Evolutionary conservation across 2,797 vertebrate genomes (phyloP).

Genomic region (Denticeps clupeoides): DNA sequence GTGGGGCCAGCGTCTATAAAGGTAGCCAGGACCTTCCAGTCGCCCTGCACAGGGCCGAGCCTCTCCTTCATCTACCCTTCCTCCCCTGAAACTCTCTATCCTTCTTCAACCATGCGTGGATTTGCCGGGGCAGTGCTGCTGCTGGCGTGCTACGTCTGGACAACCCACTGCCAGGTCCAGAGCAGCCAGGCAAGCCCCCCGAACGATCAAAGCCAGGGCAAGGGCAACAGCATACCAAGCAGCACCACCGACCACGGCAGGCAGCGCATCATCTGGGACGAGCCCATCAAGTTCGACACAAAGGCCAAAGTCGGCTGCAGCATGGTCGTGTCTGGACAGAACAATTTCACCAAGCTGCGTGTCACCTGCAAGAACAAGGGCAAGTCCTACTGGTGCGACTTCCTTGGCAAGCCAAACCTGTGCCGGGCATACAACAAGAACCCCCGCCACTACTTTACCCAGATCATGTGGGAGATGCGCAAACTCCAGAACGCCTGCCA

Average conservation of each 20-base stretch:
- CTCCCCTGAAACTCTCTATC: slow-evolving; percentile 8
- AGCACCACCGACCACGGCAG: not conserved
- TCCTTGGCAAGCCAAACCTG: slow-evolving; percentile 55
- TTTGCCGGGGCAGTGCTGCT: slow-evolving; percentile 34
- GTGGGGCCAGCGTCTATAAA: slow-evolving; percentile 54
- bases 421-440: slow-evolving; percentile 69
- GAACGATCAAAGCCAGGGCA: too few species aligned
- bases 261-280: slow-evolving; percentile 47
- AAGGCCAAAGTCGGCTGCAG: slow-evolving; percentile 64
- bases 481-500: slow-evolving; percentile 66
- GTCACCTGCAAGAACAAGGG: slow-evolving; percentile 62
- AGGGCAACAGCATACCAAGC: slow-evolving; percentile 30
- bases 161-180: slow-evolving; percentile 48
- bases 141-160: slow-evolving; percentile 40
- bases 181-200: slow-evolving; percentile 32
- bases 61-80: slow-evolving; percentile 5
- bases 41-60: slow-evolving; percentile 26
- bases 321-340: slow-evolving; percentile 50
- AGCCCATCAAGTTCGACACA: slow-evolving; percentile 67
- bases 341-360: slow-evolving; percentile 58
- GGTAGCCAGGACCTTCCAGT: slow-evolving; percentile 2
- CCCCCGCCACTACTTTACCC: slow-evolving; percentile 71
- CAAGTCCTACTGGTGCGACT: slow-evolving; percentile 63
- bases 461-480: slow-evolving; percentile 63
- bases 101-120: slow-evolving; percentile 16